phyloP scores from a whole-genome alignment of 2,113 vertebrate species.

The Ibidorhyncha struthersii region DNA sequence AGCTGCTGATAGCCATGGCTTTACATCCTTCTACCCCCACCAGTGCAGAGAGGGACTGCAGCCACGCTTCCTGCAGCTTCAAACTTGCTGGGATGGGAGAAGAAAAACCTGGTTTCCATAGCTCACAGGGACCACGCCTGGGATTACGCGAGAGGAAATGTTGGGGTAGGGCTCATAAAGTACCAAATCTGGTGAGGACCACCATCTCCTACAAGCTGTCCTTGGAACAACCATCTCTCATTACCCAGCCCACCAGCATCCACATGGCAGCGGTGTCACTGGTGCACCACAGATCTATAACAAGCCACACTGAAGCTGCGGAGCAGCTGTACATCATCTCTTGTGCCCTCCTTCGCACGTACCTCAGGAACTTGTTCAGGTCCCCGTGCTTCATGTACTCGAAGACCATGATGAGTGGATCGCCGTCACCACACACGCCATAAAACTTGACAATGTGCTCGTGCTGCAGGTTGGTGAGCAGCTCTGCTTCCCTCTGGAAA shows the following conservation, averaged over 20 bases:
- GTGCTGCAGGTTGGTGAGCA: conserved; percentile 96
- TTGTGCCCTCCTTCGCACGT: accelerated
- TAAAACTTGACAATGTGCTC: conserved; percentile 98
- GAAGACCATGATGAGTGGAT: conserved; percentile 99
- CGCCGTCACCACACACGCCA: conserved; percentile 93
- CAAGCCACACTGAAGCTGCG: accelerated
- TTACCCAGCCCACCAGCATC: not conserved
- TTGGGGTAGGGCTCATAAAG: not conserved
- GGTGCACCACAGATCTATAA: not conserved
- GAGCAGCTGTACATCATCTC: not conserved
- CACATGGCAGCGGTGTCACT: accelerated
- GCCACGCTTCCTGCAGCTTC: not conserved
- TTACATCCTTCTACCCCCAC: not conserved
- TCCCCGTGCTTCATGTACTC: conserved; percentile 99
- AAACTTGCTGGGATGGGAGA: not conserved
- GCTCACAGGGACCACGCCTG: not conserved
- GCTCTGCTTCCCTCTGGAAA: conserved; percentile 96
- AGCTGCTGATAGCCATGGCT: not conserved
- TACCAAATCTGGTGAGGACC: not conserved
- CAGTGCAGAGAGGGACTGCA: not conserved
- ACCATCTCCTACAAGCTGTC: not conserved
- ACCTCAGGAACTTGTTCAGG: conserved; percentile 98
- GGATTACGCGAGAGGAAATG: not conserved
- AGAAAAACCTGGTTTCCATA: not conserved
- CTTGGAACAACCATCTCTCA: not conserved